Percentiles rank a stretch among this genome's conserved stretches.
Conservation (phyloP, 2,113 vertebrate species). For the Epinephelus fuscoguttatus region DNA sequence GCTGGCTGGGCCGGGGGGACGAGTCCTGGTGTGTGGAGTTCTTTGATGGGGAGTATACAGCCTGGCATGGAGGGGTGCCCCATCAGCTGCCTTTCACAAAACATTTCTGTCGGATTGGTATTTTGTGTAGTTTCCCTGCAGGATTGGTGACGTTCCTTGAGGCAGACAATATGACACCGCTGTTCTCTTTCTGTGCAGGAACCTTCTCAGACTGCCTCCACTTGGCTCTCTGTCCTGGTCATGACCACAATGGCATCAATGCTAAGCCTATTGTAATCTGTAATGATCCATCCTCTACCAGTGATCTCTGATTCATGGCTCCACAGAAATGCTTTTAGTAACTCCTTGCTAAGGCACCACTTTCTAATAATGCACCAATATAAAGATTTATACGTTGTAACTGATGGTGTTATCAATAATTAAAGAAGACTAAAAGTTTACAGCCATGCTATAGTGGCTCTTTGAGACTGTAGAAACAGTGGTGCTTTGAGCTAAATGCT, state of each 20-base stretch:
- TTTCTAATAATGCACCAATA: background rate
- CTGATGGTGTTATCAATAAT: slow-evolving; percentile 1
- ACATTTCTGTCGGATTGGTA: slow-evolving; percentile 81
- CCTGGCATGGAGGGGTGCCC: slow-evolving; percentile 80
- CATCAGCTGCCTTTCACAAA: slow-evolving; percentile 72
- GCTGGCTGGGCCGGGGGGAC: slow-evolving; percentile 87
- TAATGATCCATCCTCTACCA: slow-evolving; percentile 54
- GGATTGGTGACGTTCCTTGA: slow-evolving; percentile 88
- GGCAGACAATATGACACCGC: slow-evolving; percentile 84
- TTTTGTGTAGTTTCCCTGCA: slow-evolving; percentile 88
- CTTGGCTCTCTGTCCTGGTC: slow-evolving; percentile 84
- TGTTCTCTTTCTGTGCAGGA: slow-evolving; percentile 88
- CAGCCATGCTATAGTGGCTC: too few relatives aligned
- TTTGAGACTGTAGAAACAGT: too few relatives aligned
- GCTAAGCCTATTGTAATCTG: slow-evolving; percentile 79
- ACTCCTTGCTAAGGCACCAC: background rate
- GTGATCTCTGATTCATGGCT: slow-evolving; percentile 44
- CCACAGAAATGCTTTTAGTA: slow-evolving; percentile 4
- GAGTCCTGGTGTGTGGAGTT: slow-evolving; percentile 89
- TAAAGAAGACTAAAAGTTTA: background rate
- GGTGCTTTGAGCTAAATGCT: too few relatives aligned
- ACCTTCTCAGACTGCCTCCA: slow-evolving; percentile 80
- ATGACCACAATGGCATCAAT: slow-evolving; percentile 83
- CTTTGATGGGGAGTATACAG: slow-evolving; percentile 89
- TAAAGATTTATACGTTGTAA: background rate